phyloP scores from a whole-genome alignment of 2,797 vertebrate species.

The Distichodus sexfasciatus region DNA sequence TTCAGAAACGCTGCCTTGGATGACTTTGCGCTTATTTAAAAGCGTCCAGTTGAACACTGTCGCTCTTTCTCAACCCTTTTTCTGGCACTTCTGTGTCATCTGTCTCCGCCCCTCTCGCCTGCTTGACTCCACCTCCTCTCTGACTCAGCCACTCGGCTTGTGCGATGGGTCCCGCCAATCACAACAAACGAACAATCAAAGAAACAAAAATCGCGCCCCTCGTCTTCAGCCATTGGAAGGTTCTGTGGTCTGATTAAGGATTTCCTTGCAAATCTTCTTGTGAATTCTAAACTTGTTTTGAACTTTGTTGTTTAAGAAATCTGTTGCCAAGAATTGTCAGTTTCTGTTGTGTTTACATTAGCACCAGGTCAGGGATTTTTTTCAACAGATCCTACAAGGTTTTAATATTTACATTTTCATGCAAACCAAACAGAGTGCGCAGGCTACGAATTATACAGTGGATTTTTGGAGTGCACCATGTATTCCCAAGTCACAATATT shows the following conservation, averaged over 20 bases:
- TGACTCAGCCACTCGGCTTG: conserved; percentile 9
- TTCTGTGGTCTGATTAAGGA: neutral
- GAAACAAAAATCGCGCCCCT: neutral
- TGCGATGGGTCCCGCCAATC: conserved; percentile 13
- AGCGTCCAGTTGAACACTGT: neutral
- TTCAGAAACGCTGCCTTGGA: conserved; percentile 24
- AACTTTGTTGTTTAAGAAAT: conserved; percentile 6
- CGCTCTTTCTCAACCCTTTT: conserved; percentile 12
- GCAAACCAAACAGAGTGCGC: no score
- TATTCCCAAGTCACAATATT: no score
- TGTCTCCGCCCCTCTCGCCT: conserved; percentile 51
- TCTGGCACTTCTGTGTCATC: neutral
- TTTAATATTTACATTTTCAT: no score
- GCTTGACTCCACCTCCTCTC: conserved; percentile 40
- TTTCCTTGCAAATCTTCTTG: neutral
- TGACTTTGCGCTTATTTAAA: neutral
- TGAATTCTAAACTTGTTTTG: neutral
- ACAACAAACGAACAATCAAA: no score
- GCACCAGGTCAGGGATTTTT: conserved; percentile 7
- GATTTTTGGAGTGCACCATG: no score
- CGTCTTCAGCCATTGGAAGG: conserved; percentile 12
- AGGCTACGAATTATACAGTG: no score
- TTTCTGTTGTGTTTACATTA: conserved; percentile 4
- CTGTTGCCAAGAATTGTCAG: conserved; percentile 12
- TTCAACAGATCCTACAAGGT: no score